A percentile compares a stretch with the other conserved stretches of the same genome.
phyloP scores from a whole-genome alignment of 2,113 vertebrate genomes.

The Hepsetus odoe region DNA sequence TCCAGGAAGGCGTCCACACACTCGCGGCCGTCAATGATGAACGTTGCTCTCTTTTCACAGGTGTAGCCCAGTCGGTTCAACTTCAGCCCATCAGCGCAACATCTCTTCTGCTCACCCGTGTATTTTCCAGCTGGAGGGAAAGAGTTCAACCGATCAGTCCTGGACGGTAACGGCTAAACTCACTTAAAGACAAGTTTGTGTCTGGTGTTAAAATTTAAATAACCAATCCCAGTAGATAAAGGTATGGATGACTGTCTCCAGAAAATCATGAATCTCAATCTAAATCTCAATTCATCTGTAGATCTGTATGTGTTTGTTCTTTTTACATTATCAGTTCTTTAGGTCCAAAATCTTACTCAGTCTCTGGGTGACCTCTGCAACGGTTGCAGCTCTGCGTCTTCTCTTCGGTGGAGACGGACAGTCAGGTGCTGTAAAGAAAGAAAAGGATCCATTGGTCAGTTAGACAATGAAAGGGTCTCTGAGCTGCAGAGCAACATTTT shows the following conservation, averaged over 20 bases:
- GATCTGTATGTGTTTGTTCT: too few species aligned
- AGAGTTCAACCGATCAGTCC: not conserved
- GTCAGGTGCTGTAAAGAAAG: slow-evolving; percentile 41
- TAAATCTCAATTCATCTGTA: too few species aligned
- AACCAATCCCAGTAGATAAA: too few species aligned
- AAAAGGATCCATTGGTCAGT: too few species aligned
- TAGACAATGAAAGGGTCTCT: too few species aligned
- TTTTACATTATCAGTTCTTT: not conserved
- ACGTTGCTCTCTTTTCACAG: slow-evolving; percentile 66
- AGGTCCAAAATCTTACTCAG: slow-evolving; percentile 39
- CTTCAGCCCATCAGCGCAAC: slow-evolving; percentile 78
- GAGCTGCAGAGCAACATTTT: not conserved
- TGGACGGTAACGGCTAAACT: too few species aligned
- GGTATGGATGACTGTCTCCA: too few species aligned
- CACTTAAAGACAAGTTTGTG: too few species aligned
- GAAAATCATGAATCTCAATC: too few species aligned
- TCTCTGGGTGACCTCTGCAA: slow-evolving; percentile 52
- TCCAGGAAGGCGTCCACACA: slow-evolving; percentile 39
- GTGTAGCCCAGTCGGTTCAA: slow-evolving; percentile 72
- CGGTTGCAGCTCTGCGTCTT: slow-evolving; percentile 54
- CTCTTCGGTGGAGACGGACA: slow-evolving; percentile 55
- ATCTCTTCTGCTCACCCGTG: slow-evolving; percentile 58
- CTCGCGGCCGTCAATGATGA: slow-evolving; percentile 55
- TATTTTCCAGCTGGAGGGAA: slow-evolving; percentile 64
- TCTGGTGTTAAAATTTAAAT: too few species aligned